Evolutionary conservation across 2,888 invertebrate genomes (phyloP).

Genomic region (Himalopsyche tibetana): DNA sequence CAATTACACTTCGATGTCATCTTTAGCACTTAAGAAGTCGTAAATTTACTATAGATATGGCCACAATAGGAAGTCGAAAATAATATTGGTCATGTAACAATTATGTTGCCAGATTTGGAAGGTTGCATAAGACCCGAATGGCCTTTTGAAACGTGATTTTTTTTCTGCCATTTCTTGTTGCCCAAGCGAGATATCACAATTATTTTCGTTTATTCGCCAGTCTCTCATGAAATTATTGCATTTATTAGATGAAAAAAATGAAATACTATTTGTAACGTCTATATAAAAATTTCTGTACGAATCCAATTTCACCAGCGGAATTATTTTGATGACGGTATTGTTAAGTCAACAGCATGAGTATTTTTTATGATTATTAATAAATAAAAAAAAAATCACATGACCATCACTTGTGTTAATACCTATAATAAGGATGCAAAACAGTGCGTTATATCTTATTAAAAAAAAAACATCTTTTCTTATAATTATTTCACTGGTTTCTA

Average conservation of each 20-base stretch:
- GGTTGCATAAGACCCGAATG: constrained; percentile 49
- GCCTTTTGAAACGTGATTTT: constrained; percentile 52
- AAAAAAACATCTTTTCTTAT: no score
- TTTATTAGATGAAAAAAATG: constrained; percentile 24
- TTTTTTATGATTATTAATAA: not conserved
- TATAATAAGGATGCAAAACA: no score
- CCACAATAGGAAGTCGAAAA: constrained; percentile 20
- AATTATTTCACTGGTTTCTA: no score
- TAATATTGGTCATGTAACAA: constrained; percentile 30
- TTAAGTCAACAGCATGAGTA: not conserved
- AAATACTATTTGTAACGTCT: constrained; percentile 7
- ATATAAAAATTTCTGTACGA: not conserved
- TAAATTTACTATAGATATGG: not conserved
- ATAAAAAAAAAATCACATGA: not conserved
- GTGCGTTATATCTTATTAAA: no score
- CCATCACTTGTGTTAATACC: no score
- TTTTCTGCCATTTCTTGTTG: constrained; percentile 24
- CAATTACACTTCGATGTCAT: not conserved
- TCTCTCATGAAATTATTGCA: constrained; percentile 32
- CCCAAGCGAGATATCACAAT: constrained; percentile 31
- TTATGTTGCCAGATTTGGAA: constrained; percentile 14
- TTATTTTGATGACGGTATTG: constrained; percentile 6
- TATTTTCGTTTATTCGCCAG: constrained; percentile 22
- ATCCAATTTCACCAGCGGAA: not conserved
- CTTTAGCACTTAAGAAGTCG: not conserved